Evolutionary conservation across 2,888 invertebrate species (phyloP), one percentile per base, ranked within the genome.

Genomic region (Synergus umbraculus): DNA sequence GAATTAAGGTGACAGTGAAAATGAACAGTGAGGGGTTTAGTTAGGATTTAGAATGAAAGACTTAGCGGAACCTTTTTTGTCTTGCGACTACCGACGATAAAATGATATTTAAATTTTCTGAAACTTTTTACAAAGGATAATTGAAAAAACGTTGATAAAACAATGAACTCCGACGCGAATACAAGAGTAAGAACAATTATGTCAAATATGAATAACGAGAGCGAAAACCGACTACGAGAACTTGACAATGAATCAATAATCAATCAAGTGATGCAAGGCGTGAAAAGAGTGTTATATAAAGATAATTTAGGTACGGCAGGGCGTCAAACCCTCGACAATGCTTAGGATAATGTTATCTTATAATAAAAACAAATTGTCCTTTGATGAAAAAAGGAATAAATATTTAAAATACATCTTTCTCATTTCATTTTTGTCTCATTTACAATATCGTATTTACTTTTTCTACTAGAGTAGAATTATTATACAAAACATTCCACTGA

Each of bases 301-400:
- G 86, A 86, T 92, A 92, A 91, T 91, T 92, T 92, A 92, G 92
- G 90, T 91, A 92, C 88, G 87, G 89, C 87, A 87, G 91, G 91
- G 90, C 84, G 84, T 82, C 83, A 85, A 83, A 81, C 90, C 90
- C 90, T 89, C 87, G 87, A 91, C 90, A 90, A 90, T 90, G 90
- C 91, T 91, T 92, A 91, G 92, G 90, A 91, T 92, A 92, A 92
- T 91, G 92, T 92, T 92, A 92, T 92, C 91, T 92, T 91, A 92
- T 92, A 91, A 91, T 90, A 90, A 91, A 89, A 91, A 90, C 88
- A 91, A 92, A 91, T 91, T 92, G 89, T 91, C 91, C 92, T 91
- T 91, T 90, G 87, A 91, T 88, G 89, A 88, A 89, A 87, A 83
- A 91, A 90, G 92, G 91, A 92, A 92, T 92, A 92, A 92, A 92